These are phyloP conservation scores for Drosophila gaucha DNA, from an alignment of 2,888 invertebrate species.

Conservation along the genomic window DNA sequence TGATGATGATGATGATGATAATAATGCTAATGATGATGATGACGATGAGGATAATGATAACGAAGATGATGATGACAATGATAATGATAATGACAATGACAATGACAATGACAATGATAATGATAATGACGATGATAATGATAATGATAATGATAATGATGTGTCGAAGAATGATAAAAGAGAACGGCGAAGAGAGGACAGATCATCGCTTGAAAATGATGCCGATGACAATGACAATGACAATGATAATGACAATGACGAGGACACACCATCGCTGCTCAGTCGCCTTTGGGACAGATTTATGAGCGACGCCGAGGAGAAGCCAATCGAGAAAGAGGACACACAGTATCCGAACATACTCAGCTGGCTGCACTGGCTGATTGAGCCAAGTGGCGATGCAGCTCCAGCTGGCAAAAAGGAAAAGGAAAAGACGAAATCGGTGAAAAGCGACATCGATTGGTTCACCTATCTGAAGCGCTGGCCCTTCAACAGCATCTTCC, in stretches of 20 bases:
- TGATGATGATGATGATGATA: neutral
- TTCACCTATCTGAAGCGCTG: slow-evolving; percentile 82
- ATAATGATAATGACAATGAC: neutral
- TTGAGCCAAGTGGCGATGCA: slow-evolving; percentile 41
- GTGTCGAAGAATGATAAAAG: neutral
- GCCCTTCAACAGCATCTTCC: slow-evolving; percentile 83
- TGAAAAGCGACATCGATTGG: slow-evolving; percentile 60
- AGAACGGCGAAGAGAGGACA: neutral
- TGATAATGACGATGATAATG: neutral
- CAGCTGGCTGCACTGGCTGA: slow-evolving; percentile 80
- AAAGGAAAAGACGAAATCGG: slow-evolving; percentile 36
- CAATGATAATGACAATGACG: slow-evolving; percentile 57
- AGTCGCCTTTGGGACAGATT: slow-evolving; percentile 49
- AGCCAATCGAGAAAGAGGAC: slow-evolving; percentile 17
- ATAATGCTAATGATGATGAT: slow-evolving; percentile 33
- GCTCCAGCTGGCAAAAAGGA: slow-evolving; percentile 30
- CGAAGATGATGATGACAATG: slow-evolving; percentile 1
- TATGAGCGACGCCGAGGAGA: slow-evolving; percentile 18
- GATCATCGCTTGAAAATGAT: neutral
- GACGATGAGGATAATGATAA: neutral
- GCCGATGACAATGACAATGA: slow-evolving; percentile 11
- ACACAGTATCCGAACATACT: slow-evolving; percentile 72
- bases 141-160: slow-evolving; percentile 1
- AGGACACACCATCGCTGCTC: slow-evolving; percentile 55
- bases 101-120: slow-evolving; percentile 8